Evolutionary conservation across 1,140 invertebrate species (phyloP), one percentile per base, ranked within the genome.

Genomic region (Brachionus koreanus): DNA sequence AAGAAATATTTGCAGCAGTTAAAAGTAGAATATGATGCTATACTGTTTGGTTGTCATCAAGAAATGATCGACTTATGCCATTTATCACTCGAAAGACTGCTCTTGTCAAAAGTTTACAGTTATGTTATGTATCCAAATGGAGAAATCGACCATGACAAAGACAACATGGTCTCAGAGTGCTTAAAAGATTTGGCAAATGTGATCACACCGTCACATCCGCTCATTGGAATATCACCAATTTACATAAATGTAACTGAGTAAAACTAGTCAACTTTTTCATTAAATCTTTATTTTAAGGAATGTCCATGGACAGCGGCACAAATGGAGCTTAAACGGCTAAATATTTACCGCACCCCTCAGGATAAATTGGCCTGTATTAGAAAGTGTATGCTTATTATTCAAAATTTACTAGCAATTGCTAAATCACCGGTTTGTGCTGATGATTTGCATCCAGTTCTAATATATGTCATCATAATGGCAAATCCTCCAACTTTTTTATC

Each of bases 241-340:
- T 88, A 87, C 76, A 87, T 87, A 25, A 79, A 79, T 43, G 52
- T 85, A 23, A 81, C 63, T 46, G 29, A 29, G 3, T 29, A 3
- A 29, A 29, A 29, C 29, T 37, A 52, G 25, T 49, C 4, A 5
- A 61, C n/a, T 46, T 75, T 75, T 25, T 39, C 29, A 19, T 75
- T 13, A 79, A 79, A 79, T 3, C 9, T 0, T 91, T 93, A 33
- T 35, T 42, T 13, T 86, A 93, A 93, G 85, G 96, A 98, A 85
- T 95, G 94, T 87, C 97, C 97, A 1, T 98, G 95, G 96, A 93
- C 94, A n/a, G 94, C 95, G 84, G 96, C 97, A 46, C 96, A 98
- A 89, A 92, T 93, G 57, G 94, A 96, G 88, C 91, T 99, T n/a
- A 90, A 92, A 69, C 93, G 94, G 84, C 93, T 98, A 85, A 93